phyloP scores from a whole-genome alignment of 1,140 invertebrate species.

The Samia ricini region DNA sequence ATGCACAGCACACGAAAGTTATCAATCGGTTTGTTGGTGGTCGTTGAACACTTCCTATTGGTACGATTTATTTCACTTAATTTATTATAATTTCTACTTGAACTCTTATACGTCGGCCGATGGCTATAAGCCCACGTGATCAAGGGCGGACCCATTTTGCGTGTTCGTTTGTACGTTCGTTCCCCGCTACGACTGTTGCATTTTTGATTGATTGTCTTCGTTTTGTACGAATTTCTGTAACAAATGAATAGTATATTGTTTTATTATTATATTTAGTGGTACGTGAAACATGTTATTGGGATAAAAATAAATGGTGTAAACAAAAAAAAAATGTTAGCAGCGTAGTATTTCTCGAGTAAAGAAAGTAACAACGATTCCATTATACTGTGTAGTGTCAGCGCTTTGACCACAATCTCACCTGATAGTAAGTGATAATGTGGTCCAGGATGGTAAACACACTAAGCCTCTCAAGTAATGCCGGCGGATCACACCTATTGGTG shows the following conservation, averaged over 20 bases:
- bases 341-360: too few species aligned
- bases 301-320: too few species aligned
- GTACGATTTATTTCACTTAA: slow-evolving; percentile 16
- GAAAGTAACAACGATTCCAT: too few species aligned
- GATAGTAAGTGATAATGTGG: too few species aligned
- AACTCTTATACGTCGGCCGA: slow-evolving; percentile 10
- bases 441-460: too few species aligned
- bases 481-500: too few species aligned
- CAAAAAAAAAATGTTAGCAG: too few species aligned
- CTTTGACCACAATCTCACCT: too few species aligned
- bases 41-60: slow-evolving; percentile 30
- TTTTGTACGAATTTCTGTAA: neutral
- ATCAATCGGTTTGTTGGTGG: slow-evolving; percentile 33
- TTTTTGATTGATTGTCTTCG: neutral
- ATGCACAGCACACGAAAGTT: slow-evolving; percentile 40
- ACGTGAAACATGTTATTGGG: too few species aligned
- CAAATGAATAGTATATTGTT: neutral
- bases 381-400: too few species aligned
- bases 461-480: too few species aligned
- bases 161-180: slow-evolving; percentile 4
- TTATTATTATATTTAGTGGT: neutral
- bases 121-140: slow-evolving; percentile 49
- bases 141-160: slow-evolving; percentile 50
- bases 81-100: slow-evolving; percentile 15
- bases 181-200: slow-evolving; percentile 24